Conservation (phyloP, 2,888 invertebrate genomes). For the Euclidia mi region DNA sequence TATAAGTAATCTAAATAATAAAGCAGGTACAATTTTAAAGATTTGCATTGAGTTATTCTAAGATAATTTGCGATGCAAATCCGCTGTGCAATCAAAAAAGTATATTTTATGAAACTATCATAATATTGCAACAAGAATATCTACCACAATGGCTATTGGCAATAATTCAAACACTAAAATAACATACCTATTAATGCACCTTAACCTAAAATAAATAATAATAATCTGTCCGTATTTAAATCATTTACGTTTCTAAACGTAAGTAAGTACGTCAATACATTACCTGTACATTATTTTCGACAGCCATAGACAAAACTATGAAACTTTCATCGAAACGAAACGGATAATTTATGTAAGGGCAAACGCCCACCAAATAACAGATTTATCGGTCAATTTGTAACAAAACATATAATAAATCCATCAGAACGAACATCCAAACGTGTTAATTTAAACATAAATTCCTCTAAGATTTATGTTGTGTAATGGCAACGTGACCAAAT, state of each 20-base stretch:
- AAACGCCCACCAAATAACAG: conserved; percentile 76
- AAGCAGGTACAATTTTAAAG: too few species aligned
- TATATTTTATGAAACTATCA: too few species aligned
- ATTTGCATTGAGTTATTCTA: too few species aligned
- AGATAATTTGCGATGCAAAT: too few species aligned
- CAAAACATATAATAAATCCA: conserved; percentile 83
- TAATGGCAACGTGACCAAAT: conserved; percentile 70
- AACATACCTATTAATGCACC: too few species aligned
- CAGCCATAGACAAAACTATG: conserved; percentile 45
- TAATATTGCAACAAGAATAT: too few species aligned
- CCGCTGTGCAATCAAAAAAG: too few species aligned
- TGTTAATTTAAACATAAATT: conserved; percentile 85
- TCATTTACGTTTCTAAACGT: conserved; percentile 33
- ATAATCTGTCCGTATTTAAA: conserved; percentile 9
- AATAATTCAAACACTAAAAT: too few species aligned
- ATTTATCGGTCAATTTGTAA: conserved; percentile 78
- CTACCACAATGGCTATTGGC: too few species aligned
- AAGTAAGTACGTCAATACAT: conserved; percentile 25
- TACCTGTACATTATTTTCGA: conserved; percentile 30
- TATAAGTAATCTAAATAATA: too few species aligned
- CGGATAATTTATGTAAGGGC: conserved; percentile 46
- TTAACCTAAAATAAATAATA: conserved; percentile 11
- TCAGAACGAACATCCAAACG: conserved; percentile 77
- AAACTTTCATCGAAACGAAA: conserved; percentile 62
- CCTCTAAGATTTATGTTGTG: conserved; percentile 79